Evolutionary conservation across 2,888 invertebrate species (phyloP).

Genomic region (Sussaba pulchella): DNA sequence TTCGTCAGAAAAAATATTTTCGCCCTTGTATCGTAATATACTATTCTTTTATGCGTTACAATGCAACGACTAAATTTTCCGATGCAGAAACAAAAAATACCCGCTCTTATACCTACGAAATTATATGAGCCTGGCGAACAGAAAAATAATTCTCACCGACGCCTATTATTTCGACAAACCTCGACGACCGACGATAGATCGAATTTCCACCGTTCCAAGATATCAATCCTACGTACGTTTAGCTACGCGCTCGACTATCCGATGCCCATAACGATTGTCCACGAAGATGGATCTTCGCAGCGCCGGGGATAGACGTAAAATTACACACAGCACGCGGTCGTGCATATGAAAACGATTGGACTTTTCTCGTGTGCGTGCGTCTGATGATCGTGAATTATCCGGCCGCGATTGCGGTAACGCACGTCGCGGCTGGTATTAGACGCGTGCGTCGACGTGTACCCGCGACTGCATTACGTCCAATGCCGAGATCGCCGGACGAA

Average conservation of each 20-base stretch:
- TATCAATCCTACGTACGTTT: too few species aligned
- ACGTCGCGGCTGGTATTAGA: neutral
- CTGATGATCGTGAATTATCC: slow-evolving; percentile 46
- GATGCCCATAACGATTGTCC: slow-evolving; percentile 12
- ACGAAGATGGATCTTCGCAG: slow-evolving; percentile 16
- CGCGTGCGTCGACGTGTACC: slow-evolving; percentile 21
- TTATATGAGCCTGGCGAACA: too few species aligned
- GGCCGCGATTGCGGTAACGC: slow-evolving; percentile 40
- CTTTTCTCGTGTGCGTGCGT: slow-evolving; percentile 19
- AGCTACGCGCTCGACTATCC: too few species aligned
- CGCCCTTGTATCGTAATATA: too few species aligned
- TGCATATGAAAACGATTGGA: neutral
- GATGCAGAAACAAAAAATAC: too few species aligned
- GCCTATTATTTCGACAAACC: neutral
- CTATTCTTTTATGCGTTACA: too few species aligned
- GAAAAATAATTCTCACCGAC: too few species aligned
- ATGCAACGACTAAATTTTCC: too few species aligned
- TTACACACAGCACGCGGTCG: neutral
- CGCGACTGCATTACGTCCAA: slow-evolving; percentile 7
- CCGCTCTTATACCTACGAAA: too few species aligned
- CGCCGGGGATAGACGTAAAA: slow-evolving; percentile 9
- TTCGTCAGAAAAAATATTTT: too few species aligned
- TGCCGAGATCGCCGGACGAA: slow-evolving; percentile 19
- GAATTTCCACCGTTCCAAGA: slow-evolving; percentile 3
- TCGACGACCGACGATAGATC: neutral